Conservation (phyloP, 2,797 vertebrate species). For the Erithacus rubecula region DNA sequence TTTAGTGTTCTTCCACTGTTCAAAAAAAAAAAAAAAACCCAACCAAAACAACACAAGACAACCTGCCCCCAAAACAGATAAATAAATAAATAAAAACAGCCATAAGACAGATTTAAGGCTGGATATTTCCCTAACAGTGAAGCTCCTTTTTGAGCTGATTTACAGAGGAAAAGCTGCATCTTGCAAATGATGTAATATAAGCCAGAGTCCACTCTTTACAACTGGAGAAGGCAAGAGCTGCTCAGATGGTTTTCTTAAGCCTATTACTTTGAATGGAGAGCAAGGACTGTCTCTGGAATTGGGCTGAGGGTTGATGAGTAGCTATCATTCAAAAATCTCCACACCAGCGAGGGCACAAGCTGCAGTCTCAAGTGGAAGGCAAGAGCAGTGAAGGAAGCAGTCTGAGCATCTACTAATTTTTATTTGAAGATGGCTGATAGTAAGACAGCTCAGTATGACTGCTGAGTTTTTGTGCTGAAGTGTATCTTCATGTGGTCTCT, state of each 20-base stretch:
- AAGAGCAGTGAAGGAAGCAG: background rate
- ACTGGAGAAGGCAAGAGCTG: background rate
- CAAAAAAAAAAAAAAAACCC: background rate
- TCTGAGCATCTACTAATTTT: background rate
- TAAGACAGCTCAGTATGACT: background rate
- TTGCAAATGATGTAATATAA: background rate
- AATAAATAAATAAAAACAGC: background rate
- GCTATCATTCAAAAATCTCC: background rate
- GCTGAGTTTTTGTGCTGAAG: background rate
- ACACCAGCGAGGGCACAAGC: background rate
- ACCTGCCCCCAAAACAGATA: background rate
- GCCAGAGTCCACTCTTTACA: background rate
- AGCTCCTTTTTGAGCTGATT: background rate
- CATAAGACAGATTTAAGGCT: background rate
- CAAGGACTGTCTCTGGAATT: background rate
- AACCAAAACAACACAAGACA: background rate
- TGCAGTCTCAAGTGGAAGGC: background rate
- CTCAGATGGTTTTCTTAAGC: background rate
- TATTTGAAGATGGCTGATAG: background rate
- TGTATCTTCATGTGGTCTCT: background rate
- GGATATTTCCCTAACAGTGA: background rate
- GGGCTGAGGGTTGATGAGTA: background rate
- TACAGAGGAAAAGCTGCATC: background rate
- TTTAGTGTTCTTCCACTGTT: background rate
- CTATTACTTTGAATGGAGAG: background rate